Conservation (phyloP, 1,140 invertebrate species). For the Polyergus mexicanus region DNA sequence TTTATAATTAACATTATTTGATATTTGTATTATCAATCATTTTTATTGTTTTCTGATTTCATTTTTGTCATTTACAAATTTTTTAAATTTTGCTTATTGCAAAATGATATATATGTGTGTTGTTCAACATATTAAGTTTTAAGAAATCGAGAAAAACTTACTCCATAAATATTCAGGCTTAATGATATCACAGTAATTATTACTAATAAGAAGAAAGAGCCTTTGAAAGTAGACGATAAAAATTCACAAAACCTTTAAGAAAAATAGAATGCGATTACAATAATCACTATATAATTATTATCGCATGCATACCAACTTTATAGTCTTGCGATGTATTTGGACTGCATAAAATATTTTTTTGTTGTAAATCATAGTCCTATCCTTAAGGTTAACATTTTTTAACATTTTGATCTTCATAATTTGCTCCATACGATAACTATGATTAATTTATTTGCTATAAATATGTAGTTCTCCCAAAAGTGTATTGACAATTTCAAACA, state of each 20-base stretch:
- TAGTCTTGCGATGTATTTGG: slow-evolving; percentile 10
- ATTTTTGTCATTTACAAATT: no score
- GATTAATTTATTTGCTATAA: background rate
- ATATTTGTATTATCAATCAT: no score
- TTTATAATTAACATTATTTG: no score
- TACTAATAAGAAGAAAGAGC: background rate
- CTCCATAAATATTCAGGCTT: slow-evolving; percentile 3
- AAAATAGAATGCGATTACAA: background rate
- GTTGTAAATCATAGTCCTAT: background rate
- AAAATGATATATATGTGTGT: no score
- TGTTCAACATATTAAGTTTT: no score
- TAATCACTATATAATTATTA: no score
- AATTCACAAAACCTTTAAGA: background rate
- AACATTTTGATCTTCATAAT: background rate
- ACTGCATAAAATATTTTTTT: background rate
- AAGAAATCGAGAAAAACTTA: background rate
- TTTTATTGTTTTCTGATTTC: no score
- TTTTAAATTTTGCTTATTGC: no score
- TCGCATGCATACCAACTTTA: background rate
- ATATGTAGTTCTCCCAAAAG: background rate
- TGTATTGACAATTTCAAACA: no score
- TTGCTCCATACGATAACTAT: slow-evolving; percentile 24
- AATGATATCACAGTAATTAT: background rate
- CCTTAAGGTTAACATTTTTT: background rate
- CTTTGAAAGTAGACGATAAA: background rate